Base-by-base conservation (phyloP, 2,113 vertebrate genomes). In the Bucco capensis region DNA sequence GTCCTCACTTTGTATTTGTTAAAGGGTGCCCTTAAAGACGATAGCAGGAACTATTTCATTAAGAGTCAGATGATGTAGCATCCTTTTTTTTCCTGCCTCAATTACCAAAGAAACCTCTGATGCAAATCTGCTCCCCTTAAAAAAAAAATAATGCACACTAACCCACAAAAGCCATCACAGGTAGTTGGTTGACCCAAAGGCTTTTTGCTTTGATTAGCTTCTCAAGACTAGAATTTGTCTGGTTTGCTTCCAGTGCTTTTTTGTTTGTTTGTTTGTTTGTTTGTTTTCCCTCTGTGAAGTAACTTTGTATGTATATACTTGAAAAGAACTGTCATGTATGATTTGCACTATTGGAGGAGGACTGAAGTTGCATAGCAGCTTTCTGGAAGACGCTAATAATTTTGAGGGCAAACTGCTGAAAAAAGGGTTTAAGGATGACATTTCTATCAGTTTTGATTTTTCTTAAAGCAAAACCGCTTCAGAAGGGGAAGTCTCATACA, bases 61-160 rank as follows among this genome's bases (percentile, higher is more conserved):
- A 90, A 86, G 94, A 89, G 76, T 94, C 78, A 83, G 65, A 93
- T 14, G 61, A 97, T 95, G 96, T 96, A 97, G 97, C 93, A 96
- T 97, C 97, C 97, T 96, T 96, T 42, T 42, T 96, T 94, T 97
- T 98, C 98, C 98, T 97, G 98, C 98, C 98, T 98, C 97, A 96
- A 96, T 98, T 98, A 98, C 98, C 99, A 99, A 99, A 99, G 99
- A 99, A 98, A 98, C 98, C 98, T 98, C 98, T 97, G 96, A 97
- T 96, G 97, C 98, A 97, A 97, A 98, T 95, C 96, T 96, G 94
- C 96, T 93, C 94, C 96, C 96, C 94, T 62, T 91, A 83, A 83
- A 89, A 73, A 93, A 78, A 91, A 89, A 50, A 31, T 70, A 85
- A 92, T 46, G 66, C 83, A 91, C 89, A 76, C 95, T 89, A 88